phyloP scores from a whole-genome alignment of 2,888 invertebrate species.

The Archaeoteleia sp. region DNA sequence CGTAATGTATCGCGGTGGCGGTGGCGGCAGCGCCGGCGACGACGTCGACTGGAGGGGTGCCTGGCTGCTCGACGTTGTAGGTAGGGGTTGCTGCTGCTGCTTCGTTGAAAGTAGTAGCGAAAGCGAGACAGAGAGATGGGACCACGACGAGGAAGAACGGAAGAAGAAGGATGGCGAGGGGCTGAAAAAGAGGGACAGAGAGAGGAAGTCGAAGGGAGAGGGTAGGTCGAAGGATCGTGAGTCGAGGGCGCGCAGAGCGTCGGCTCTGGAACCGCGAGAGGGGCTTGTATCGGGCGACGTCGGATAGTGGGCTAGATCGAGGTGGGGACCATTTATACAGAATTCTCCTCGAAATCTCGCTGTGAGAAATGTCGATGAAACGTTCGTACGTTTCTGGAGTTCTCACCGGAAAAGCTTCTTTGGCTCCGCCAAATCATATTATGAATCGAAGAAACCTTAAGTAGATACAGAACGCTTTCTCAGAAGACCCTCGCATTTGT shows the following conservation, averaged over 20 bases:
- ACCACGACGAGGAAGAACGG: conserved; percentile 57
- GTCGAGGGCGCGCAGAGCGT: conserved; percentile 65
- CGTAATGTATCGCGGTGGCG: conserved; percentile 72
- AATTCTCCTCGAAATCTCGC: conserved; percentile 48
- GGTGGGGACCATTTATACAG: conserved; percentile 54
- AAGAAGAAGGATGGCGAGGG: conserved; percentile 42
- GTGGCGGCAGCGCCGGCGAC: conserved; percentile 61
- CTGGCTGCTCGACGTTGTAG: conserved; percentile 56
- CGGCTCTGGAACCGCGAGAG: conserved; percentile 54
- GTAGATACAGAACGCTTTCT: conserved; percentile 35
- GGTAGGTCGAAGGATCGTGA: conserved; percentile 53
- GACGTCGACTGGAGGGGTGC: conserved; percentile 64
- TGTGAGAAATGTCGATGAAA: conserved; percentile 52
- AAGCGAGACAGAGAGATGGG: conserved; percentile 56
- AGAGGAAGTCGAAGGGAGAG: conserved; percentile 47
- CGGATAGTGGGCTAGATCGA: conserved; percentile 47
- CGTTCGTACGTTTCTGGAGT: conserved; percentile 37
- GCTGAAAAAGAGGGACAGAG: conserved; percentile 46
- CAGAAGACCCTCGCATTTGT: conserved; percentile 39
- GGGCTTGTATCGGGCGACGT: conserved; percentile 55
- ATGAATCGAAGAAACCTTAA: conserved; percentile 36
- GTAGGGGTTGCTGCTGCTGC: conserved; percentile 62
- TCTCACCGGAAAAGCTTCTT: conserved; percentile 43
- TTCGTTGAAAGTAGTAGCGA: conserved; percentile 55
- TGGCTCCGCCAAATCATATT: conserved; percentile 36